Evolutionary conservation across 2,888 invertebrate genomes (phyloP).

Genomic region (Chymomyza caudatula): DNA sequence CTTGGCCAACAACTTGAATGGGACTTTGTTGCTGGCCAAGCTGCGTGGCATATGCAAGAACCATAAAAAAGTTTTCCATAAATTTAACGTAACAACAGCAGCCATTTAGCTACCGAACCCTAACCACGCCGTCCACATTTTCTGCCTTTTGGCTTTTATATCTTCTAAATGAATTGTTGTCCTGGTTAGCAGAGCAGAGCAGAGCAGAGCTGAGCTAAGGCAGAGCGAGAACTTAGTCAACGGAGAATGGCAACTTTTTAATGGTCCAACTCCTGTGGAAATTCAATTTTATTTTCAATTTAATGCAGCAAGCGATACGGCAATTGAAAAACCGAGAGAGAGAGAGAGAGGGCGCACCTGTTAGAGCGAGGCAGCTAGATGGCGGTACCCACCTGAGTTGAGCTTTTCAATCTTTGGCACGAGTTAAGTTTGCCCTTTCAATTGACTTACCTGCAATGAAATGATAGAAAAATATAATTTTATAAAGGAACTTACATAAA

Average conservation of each 20-base stretch:
- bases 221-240: background rate
- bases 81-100: constrained; percentile 41
- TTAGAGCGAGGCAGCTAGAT: background rate
- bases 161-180: constrained; percentile 57
- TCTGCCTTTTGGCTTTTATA: background rate
- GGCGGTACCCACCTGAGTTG: background rate
- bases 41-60: constrained; percentile 44
- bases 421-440: constrained; percentile 25
- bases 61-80: constrained; percentile 57
- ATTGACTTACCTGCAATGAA: constrained; percentile 68
- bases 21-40: constrained; percentile 21
- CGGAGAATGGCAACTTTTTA: constrained; percentile 45
- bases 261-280: constrained; percentile 46
- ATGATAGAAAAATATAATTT: constrained; percentile 54
- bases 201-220: background rate
- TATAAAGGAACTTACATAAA: constrained; percentile 14
- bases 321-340: background rate
- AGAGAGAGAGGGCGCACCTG: background rate
- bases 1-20: background rate
- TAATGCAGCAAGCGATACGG: background rate
- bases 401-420: constrained; percentile 11
- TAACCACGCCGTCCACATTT: background rate
- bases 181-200: constrained; percentile 30
- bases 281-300: constrained; percentile 62
- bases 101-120: constrained; percentile 15